Percentiles rank a stretch among this genome's conserved stretches.
Conservation (phyloP, 2,888 invertebrate species). For the Podabrus alpinus region DNA sequence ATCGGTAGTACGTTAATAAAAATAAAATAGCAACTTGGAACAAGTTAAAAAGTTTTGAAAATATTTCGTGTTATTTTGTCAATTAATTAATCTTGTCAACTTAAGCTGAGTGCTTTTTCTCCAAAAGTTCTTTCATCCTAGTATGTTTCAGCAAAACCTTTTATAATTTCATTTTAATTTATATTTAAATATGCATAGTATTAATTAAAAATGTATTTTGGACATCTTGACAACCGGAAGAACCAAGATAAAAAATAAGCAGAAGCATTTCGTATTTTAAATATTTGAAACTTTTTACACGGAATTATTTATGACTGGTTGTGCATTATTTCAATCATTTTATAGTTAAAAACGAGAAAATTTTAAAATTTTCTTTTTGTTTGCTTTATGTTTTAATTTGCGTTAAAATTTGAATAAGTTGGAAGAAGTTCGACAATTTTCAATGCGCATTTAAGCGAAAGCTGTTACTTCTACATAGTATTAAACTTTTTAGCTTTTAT, state of each 20-base stretch:
- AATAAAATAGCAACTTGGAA: background rate
- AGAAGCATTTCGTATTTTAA: background rate
- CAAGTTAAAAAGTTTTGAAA: background rate
- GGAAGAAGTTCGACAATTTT: background rate
- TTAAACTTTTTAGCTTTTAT: background rate
- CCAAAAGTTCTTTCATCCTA: background rate
- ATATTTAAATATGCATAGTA: background rate
- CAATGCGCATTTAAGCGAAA: background rate
- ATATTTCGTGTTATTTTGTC: background rate
- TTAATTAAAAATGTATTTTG: background rate
- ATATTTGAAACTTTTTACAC: background rate
- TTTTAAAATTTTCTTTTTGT: too few species aligned
- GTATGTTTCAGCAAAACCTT: background rate
- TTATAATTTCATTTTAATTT: background rate
- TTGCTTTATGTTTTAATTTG: background rate
- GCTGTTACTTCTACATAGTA: background rate
- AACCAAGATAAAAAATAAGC: background rate
- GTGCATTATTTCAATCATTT: background rate
- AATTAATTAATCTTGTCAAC: background rate
- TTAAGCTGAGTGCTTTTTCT: background rate
- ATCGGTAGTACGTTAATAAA: background rate
- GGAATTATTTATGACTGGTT: background rate
- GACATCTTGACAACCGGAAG: background rate
- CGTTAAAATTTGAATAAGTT: background rate
- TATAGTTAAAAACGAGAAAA: background rate